phyloP scores from a whole-genome alignment of 2,113 vertebrate species.

The Aptenodytes patagonicus region DNA sequence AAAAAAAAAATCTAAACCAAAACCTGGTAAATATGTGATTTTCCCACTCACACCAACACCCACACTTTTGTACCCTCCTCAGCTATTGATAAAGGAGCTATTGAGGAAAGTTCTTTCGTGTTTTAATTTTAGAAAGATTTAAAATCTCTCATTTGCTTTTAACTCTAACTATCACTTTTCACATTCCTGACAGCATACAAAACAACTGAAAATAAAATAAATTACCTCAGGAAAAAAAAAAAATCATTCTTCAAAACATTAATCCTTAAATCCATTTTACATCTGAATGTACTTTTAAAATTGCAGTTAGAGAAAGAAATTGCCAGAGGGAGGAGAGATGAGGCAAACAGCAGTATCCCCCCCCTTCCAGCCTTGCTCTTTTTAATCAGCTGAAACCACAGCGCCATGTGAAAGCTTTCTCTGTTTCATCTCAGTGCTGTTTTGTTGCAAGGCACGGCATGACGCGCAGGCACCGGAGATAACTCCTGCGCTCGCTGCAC shows the following conservation, averaged over 20 bases:
- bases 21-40: not conserved
- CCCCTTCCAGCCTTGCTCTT: not conserved
- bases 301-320: not conserved
- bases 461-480: accelerated
- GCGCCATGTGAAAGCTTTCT: not conserved
- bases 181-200: not conserved
- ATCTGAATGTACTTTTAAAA: not conserved
- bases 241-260: not conserved
- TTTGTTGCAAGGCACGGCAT: not conserved
- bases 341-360: not conserved
- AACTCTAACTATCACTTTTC: not conserved
- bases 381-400: not conserved
- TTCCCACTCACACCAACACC: not conserved
- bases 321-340: slow-evolving; percentile 27
- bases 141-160: slow-evolving; percentile 1
- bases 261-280: slow-evolving; percentile 33
- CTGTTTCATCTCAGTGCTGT: not conserved
- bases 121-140: slow-evolving; percentile 11
- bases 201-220: not conserved
- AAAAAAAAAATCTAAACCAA: not conserved
- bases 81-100: not conserved
- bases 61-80: not conserved
- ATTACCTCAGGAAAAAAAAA: not conserved
- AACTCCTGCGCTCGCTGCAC: accelerated
- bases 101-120: not conserved